A percentile compares a stretch with the other conserved stretches of the same genome.
These are phyloP conservation scores for Rattus rattus DNA, from an alignment of 2,113 vertebrate genomes.

Conservation along the genomic window DNA sequence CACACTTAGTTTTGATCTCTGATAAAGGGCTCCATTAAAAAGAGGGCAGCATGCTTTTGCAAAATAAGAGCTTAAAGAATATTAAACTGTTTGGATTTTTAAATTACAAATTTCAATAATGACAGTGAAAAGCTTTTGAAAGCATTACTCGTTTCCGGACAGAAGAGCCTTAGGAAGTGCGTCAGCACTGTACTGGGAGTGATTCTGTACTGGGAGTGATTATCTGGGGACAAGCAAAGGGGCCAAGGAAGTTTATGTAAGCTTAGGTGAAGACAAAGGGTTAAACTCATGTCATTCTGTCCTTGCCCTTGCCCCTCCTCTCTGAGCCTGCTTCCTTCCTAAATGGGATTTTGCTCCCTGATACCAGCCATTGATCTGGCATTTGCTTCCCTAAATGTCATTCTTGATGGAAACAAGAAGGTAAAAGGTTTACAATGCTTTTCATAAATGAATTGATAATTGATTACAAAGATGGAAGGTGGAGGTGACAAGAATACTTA, in stretches of 20 bases:
- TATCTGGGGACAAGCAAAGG: slow-evolving; percentile 22
- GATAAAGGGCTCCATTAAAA: slow-evolving; percentile 6
- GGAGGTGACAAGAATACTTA: neutral
- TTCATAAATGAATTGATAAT: neutral
- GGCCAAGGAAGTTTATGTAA: neutral
- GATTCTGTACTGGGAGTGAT: slow-evolving; percentile 21
- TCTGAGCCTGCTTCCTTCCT: neutral
- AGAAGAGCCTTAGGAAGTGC: slow-evolving; percentile 46
- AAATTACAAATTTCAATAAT: slow-evolving; percentile 57
- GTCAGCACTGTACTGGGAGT: slow-evolving; percentile 55
- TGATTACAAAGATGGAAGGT: neutral
- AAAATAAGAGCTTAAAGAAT: slow-evolving; percentile 45
- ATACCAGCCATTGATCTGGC: neutral
- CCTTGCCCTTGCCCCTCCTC: neutral
- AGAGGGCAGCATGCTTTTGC: neutral
- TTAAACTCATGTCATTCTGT: neutral
- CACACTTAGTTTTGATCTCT: slow-evolving; percentile 6
- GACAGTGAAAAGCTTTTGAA: slow-evolving; percentile 48
- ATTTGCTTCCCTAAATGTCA: neutral
- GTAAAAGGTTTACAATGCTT: neutral
- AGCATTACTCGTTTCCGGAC: slow-evolving; percentile 55
- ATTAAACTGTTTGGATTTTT: slow-evolving; percentile 55
- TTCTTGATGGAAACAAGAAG: slow-evolving; percentile 17
- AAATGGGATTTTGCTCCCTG: neutral
- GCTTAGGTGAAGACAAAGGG: neutral